A percentile compares a stretch with the other conserved stretches of the same genome.
Evolutionary conservation across 1,140 invertebrate genomes (phyloP).

Genomic region (Gerris buenoi): DNA sequence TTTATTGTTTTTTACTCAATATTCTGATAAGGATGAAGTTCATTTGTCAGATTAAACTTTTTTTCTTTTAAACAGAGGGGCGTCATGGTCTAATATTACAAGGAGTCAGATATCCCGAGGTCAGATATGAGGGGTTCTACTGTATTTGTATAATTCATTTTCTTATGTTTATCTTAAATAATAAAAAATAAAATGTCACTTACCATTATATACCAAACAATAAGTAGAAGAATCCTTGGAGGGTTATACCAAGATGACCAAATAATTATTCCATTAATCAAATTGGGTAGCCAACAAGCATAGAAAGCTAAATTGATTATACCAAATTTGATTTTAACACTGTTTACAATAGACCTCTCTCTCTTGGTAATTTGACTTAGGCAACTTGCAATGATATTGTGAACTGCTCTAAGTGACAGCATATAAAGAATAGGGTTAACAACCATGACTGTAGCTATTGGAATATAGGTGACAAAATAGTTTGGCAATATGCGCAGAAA

Average conservation of each 20-base stretch:
- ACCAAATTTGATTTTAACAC: slow-evolving; percentile 53
- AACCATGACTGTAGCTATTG: slow-evolving; percentile 56
- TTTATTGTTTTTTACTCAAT: too few relatives aligned
- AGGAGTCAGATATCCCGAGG: too few relatives aligned
- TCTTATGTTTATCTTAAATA: too few relatives aligned
- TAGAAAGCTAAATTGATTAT: slow-evolving; percentile 63
- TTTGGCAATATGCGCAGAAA: slow-evolving; percentile 57
- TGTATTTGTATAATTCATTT: too few relatives aligned
- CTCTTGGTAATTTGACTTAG: slow-evolving; percentile 38
- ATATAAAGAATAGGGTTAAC: slow-evolving; percentile 56
- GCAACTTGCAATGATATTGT: slow-evolving; percentile 37
- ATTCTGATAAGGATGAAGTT: too few relatives aligned
- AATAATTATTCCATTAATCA: slow-evolving; percentile 55
- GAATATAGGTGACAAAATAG: slow-evolving; percentile 56
- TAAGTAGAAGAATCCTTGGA: slow-evolving; percentile 47
- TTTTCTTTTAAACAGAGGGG: neutral
- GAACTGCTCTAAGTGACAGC: slow-evolving; percentile 43
- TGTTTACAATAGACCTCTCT: slow-evolving; percentile 52
- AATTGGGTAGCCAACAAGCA: slow-evolving; percentile 64
- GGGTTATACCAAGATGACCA: slow-evolving; percentile 61
- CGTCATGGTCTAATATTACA: too few relatives aligned
- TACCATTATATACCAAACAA: slow-evolving; percentile 68
- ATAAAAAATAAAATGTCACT: slow-evolving; percentile 21
- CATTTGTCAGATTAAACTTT: neutral
- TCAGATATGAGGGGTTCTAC: too few relatives aligned